A percentile compares a stretch with the other conserved stretches of the same genome.
phyloP scores from a whole-genome alignment of 2,797 vertebrate genomes.

The Salarias fasciatus region DNA sequence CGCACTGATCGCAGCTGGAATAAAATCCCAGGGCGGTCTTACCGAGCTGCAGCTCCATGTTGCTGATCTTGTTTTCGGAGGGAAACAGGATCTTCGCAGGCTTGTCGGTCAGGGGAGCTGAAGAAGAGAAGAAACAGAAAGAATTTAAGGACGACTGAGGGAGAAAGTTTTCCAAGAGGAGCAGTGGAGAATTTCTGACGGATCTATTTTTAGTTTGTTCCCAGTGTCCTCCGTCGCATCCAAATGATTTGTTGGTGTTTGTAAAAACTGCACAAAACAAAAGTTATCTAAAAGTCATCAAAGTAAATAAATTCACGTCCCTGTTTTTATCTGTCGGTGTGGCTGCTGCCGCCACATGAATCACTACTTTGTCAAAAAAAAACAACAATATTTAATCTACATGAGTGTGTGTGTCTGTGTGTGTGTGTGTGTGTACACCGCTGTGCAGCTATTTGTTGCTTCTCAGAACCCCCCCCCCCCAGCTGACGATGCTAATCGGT shows the following conservation, averaged over 20 bases:
- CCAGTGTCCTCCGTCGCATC: too few relatives aligned
- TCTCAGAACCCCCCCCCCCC: too few relatives aligned
- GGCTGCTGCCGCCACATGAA: too few relatives aligned
- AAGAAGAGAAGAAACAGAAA: slow-evolving; percentile 63
- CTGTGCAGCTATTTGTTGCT: too few relatives aligned
- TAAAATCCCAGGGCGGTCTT: slow-evolving; percentile 80
- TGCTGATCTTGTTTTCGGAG: slow-evolving; percentile 92
- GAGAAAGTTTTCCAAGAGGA: slow-evolving; percentile 1
- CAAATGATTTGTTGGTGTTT: too few relatives aligned
- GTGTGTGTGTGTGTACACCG: slow-evolving; percentile 21
- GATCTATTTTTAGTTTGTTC: too few relatives aligned
- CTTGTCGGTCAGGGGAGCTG: slow-evolving; percentile 97
- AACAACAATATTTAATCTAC: too few relatives aligned
- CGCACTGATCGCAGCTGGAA: slow-evolving; percentile 43
- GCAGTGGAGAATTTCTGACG: background rate
- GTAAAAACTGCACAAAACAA: too few relatives aligned
- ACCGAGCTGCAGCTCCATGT: slow-evolving; percentile 97
- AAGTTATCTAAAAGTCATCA: too few relatives aligned
- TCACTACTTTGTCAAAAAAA: too few relatives aligned
- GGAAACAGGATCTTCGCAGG: slow-evolving; percentile 98
- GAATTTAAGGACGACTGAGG: slow-evolving; percentile 25
- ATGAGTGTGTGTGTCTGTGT: background rate
- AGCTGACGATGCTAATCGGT: slow-evolving; percentile 69
- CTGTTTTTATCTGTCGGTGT: too few relatives aligned
- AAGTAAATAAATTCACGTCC: too few relatives aligned